phyloP scores from a whole-genome alignment of 2,113 vertebrate genomes.

The Ageneiosus marmoratus region DNA sequence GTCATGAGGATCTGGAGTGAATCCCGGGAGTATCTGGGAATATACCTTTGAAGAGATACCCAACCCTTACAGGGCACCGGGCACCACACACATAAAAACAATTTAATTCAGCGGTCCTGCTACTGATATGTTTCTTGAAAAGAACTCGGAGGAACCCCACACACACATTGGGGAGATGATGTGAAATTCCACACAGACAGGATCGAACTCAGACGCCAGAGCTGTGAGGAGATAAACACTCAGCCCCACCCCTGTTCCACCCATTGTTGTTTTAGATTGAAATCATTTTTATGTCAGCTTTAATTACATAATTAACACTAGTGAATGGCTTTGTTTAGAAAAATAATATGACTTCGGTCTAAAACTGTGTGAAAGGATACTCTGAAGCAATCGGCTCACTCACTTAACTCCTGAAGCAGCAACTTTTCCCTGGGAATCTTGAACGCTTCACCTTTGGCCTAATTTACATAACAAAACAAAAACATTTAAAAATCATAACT shows the following conservation, averaged over 20 bases:
- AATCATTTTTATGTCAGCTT: not conserved
- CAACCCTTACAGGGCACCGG: not conserved
- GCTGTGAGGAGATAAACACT: not conserved
- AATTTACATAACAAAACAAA: not conserved
- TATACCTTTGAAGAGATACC: not conserved
- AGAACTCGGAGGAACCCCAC: not conserved
- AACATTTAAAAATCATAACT: not conserved
- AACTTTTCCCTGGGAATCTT: not conserved
- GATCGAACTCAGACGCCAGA: not conserved
- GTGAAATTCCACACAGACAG: not conserved
- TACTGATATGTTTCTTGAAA: not conserved
- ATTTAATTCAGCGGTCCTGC: not conserved
- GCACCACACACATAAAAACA: not conserved
- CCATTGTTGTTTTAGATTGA: not conserved
- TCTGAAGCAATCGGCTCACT: not conserved
- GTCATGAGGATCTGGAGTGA: not conserved
- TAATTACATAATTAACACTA: not conserved
- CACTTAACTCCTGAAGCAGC: not conserved
- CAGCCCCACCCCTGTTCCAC: not conserved
- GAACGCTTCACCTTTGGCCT: not conserved
- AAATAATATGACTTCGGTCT: not conserved
- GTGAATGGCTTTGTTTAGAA: conserved; percentile 7
- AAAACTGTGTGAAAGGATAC: not conserved
- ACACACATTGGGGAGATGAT: not conserved
- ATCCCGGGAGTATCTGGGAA: not conserved